These are phyloP conservation scores for Troides aeacus DNA, from an alignment of 2,888 invertebrate genomes.

Conservation along the genomic window DNA sequence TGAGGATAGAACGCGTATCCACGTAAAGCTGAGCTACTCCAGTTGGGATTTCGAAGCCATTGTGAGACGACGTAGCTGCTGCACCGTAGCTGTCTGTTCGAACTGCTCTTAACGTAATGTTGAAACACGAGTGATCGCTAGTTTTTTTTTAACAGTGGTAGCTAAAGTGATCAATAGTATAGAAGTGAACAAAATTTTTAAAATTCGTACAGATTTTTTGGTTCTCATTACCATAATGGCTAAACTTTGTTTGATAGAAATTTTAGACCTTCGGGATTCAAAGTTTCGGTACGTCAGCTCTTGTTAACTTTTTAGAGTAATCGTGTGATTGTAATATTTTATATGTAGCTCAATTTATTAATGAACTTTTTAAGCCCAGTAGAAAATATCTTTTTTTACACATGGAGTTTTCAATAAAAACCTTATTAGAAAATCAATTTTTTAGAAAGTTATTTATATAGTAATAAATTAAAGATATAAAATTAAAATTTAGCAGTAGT, in stretches of 20 bases:
- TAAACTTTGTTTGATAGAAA: constrained; percentile 56
- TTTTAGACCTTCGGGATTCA: constrained; percentile 46
- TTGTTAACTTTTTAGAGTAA: constrained; percentile 42
- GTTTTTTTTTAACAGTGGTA: constrained; percentile 63
- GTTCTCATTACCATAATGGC: constrained; percentile 43
- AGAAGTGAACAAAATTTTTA: constrained; percentile 64
- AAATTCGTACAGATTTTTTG: constrained; percentile 40
- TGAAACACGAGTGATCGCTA: constrained; percentile 63
- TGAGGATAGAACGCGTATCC: constrained; percentile 50
- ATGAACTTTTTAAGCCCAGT: no score
- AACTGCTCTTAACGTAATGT: constrained; percentile 54
- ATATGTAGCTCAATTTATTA: no score
- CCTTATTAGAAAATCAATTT: no score
- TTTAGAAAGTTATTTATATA: no score
- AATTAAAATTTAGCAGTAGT: no score
- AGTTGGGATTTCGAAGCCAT: constrained; percentile 50
- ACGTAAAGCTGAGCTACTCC: constrained; percentile 44
- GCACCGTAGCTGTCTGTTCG: constrained; percentile 37
- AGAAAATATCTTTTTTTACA: no score
- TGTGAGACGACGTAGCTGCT: constrained; percentile 41
- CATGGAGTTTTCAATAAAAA: no score
- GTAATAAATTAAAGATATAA: no score
- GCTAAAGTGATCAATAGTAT: constrained; percentile 66
- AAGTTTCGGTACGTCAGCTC: constrained; percentile 50
- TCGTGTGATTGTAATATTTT: no score